These are phyloP conservation scores for Myrmecobius fasciatus DNA, from an alignment of 2,113 vertebrate species.

Conservation along the genomic window DNA sequence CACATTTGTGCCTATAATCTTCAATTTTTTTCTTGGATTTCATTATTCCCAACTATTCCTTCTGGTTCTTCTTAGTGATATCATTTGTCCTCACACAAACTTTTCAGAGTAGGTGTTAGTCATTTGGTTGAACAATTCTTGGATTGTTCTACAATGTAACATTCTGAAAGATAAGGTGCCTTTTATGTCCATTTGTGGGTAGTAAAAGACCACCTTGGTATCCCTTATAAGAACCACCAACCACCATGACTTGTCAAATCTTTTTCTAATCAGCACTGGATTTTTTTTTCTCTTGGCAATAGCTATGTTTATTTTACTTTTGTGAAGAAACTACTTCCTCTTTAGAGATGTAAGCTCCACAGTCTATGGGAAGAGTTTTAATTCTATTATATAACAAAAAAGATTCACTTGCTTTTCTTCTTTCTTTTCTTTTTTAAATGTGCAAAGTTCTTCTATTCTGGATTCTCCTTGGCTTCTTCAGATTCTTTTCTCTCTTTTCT, in stretches of 20 bases:
- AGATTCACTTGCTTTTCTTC: background rate
- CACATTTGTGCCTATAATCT: background rate
- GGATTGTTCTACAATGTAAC: background rate
- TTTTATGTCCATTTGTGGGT: background rate
- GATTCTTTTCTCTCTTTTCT: background rate
- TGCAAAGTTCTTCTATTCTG: background rate
- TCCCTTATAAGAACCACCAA: background rate
- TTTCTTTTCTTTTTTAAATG: background rate
- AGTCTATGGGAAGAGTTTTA: background rate
- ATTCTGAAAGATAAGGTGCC: background rate
- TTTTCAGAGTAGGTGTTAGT: background rate
- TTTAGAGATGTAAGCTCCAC: background rate
- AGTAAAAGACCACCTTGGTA: background rate
- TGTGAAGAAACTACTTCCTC: background rate
- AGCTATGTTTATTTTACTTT: background rate
- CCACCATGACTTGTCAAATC: background rate
- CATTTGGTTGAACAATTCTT: background rate
- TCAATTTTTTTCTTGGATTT: background rate
- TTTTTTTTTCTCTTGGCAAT: background rate
- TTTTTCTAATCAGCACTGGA: background rate
- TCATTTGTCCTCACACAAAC: background rate
- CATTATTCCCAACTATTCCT: background rate
- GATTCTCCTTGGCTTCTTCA: background rate
- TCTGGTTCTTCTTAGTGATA: background rate
- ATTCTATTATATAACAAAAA: background rate